Conservation (phyloP, 2,797 vertebrate species). For the Acipenser oxyrinchus region DNA sequence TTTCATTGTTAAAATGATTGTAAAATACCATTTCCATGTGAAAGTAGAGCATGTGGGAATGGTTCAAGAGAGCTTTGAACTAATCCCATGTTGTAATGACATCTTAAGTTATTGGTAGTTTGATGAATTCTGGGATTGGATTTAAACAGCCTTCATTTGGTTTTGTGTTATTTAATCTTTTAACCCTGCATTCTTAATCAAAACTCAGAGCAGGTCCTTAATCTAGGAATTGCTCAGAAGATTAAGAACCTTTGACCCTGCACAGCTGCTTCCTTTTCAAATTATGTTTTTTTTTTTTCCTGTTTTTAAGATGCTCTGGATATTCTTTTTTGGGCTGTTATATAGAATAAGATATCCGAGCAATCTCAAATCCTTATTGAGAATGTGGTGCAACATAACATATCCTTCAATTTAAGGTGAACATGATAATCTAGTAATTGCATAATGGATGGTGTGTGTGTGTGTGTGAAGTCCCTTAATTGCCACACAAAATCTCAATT, state of each 20-base stretch:
- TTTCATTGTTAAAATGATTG: too few relatives aligned
- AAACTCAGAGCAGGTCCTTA: constrained; percentile 78
- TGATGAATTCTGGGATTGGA: constrained; percentile 89
- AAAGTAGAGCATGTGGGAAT: constrained; percentile 11
- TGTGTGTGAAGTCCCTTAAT: too few relatives aligned
- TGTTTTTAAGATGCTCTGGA: constrained; percentile 23
- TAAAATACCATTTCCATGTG: background rate
- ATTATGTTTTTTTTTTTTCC: constrained; percentile 41
- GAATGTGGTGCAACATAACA: too few relatives aligned
- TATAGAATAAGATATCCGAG: background rate
- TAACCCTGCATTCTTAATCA: constrained; percentile 89
- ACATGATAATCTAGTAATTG: too few relatives aligned
- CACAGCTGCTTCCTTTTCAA: constrained; percentile 60
- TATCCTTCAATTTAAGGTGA: too few relatives aligned
- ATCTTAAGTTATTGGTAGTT: constrained; percentile 72
- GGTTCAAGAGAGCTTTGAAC: constrained; percentile 55
- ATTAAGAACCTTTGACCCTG: constrained; percentile 68
- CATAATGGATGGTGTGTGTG: too few relatives aligned
- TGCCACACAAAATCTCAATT: too few relatives aligned
- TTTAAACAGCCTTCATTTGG: constrained; percentile 90
- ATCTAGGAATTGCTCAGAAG: constrained; percentile 68
- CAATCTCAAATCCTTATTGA: too few relatives aligned
- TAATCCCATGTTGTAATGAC: constrained; percentile 79
- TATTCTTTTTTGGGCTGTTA: background rate
- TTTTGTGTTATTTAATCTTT: constrained; percentile 81